A percentile compares a stretch with the other conserved stretches of the same genome.
These are phyloP conservation scores for Cottoperca gobio DNA, from an alignment of 2,797 vertebrate species.

Conservation along the genomic window DNA sequence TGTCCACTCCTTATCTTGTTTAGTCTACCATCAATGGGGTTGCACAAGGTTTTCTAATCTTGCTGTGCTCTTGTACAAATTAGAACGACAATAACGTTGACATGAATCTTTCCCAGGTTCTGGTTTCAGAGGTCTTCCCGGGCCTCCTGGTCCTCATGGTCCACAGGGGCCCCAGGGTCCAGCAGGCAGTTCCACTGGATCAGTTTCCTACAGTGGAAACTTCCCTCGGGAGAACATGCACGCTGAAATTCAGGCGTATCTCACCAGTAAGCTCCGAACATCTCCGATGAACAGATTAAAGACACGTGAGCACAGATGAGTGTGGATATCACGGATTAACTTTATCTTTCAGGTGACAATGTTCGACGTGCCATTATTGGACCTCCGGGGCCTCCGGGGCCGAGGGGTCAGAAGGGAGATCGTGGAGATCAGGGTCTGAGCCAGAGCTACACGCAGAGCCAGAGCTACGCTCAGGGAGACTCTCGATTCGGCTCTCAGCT, in stretches of 20 bases:
- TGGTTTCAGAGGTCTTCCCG: slow-evolving; percentile 88
- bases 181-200: slow-evolving; percentile 81
- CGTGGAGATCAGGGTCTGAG: slow-evolving; percentile 83
- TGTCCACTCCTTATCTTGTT: background rate
- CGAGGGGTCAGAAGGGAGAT: slow-evolving; percentile 89
- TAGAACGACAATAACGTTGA: background rate
- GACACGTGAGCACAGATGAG: background rate
- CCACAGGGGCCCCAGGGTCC: slow-evolving; percentile 92
- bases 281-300: slow-evolving; percentile 13
- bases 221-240: slow-evolving; percentile 87
- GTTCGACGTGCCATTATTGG: slow-evolving; percentile 84
- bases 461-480: slow-evolving; percentile 55
- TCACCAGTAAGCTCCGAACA: slow-evolving; percentile 88
- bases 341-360: slow-evolving; percentile 86
- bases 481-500: slow-evolving; percentile 15
- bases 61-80: background rate
- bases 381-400: slow-evolving; percentile 88
- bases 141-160: slow-evolving; percentile 91
- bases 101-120: slow-evolving; percentile 71
- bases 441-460: slow-evolving; percentile 55
- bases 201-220: slow-evolving; percentile 72
- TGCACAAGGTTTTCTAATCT: background rate
- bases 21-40: background rate
- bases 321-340: background rate
- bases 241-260: slow-evolving; percentile 91